Conservation (phyloP, 2,888 invertebrate species). For the Pecten maximus region DNA sequence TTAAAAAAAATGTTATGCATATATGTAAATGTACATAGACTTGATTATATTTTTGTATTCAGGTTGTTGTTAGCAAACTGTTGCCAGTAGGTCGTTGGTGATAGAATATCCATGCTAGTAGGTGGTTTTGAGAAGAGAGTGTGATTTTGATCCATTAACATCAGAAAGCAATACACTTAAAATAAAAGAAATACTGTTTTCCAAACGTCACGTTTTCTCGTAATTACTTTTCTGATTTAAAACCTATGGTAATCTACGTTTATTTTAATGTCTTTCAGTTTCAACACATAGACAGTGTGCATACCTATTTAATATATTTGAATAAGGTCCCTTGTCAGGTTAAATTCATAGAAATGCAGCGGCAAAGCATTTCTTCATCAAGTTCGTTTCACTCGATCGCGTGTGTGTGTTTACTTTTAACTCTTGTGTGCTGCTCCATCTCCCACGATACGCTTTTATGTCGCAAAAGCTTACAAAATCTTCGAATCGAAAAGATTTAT, state of each 20-base stretch:
- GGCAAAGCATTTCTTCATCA: not conserved
- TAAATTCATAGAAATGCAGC: not conserved
- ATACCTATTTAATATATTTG: not conserved
- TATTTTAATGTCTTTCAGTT: not conserved
- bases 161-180: conserved; percentile 15
- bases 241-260: not conserved
- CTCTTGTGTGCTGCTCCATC: not conserved
- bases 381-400: not conserved
- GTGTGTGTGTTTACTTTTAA: not conserved
- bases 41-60: not conserved
- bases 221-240: not conserved
- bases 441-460: not conserved
- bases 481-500: not conserved
- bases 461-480: not conserved
- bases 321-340: not conserved
- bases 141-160: conserved; percentile 5
- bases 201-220: not conserved
- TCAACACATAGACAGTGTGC: not conserved
- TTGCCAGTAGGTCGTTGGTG: not conserved
- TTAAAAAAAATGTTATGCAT: too few relatives aligned
- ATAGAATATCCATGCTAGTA: not conserved
- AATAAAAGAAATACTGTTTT: not conserved
- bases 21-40: too few relatives aligned
- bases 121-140: not conserved
- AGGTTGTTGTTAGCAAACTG: not conserved